A percentile compares a stretch with the other conserved stretches of the same genome.
These are phyloP conservation scores for Morelia viridis DNA, from an alignment of 2,797 vertebrate species.

Conservation along the genomic window DNA sequence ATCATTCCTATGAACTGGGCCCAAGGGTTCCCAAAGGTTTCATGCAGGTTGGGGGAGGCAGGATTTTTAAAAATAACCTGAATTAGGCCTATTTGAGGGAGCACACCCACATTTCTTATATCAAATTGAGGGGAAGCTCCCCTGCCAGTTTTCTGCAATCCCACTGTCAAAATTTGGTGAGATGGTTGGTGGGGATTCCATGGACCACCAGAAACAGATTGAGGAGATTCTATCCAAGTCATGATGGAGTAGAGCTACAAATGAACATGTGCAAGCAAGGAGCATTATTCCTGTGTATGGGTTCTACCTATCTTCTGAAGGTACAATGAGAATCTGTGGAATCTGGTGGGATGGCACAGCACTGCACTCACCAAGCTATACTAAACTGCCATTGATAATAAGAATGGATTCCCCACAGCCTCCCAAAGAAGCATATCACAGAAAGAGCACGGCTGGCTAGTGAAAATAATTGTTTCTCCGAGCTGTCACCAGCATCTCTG, in stretches of 20 bases:
- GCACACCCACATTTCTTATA: neutral
- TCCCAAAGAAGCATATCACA: slow-evolving; percentile 13
- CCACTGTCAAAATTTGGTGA: neutral
- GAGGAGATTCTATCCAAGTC: neutral
- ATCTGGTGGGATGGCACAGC: neutral
- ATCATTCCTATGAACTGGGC: neutral
- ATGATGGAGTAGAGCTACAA: neutral
- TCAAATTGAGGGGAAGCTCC: neutral
- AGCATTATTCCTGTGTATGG: neutral
- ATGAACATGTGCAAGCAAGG: neutral
- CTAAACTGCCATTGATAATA: slow-evolving; percentile 17
- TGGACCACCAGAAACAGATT: neutral
- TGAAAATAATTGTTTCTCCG: slow-evolving; percentile 53
- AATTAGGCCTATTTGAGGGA: neutral
- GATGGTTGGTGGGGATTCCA: neutral
- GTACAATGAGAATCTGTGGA: neutral
- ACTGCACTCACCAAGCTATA: neutral
- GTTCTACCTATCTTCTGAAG: neutral
- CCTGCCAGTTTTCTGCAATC: neutral
- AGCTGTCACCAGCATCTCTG: slow-evolving; percentile 50
- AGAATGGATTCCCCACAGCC: slow-evolving; percentile 32
- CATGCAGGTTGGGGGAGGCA: neutral
- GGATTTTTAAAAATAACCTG: neutral
- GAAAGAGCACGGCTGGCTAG: slow-evolving; percentile 16
- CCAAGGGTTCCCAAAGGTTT: neutral